Conservation (phyloP, 2,888 invertebrate genomes). For the Parasteatoda lunata region DNA sequence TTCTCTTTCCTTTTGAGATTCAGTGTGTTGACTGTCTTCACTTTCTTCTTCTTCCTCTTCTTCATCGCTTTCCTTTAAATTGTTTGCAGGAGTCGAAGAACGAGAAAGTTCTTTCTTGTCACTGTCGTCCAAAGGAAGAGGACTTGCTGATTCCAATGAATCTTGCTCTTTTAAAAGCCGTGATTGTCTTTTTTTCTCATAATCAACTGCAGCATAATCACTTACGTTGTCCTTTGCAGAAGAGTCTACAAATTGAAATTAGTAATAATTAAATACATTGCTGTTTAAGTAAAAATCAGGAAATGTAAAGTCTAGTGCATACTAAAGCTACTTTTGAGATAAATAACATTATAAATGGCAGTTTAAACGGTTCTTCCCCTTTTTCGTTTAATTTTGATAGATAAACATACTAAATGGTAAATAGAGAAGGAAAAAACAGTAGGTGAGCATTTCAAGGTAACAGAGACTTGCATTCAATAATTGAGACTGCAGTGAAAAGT, state of each 20-base stretch:
- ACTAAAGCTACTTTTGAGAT: too few relatives aligned
- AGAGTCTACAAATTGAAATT: background rate
- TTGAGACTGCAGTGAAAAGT: too few relatives aligned
- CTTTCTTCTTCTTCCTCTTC: conserved; percentile 46
- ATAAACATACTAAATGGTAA: too few relatives aligned
- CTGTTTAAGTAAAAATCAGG: too few relatives aligned
- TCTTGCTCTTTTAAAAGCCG: conserved; percentile 62
- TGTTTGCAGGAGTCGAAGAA: conserved; percentile 30
- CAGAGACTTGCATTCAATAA: too few relatives aligned
- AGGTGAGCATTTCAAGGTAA: too few relatives aligned
- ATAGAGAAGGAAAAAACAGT: too few relatives aligned
- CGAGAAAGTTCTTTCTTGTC: conserved; percentile 22
- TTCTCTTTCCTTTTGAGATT: conserved; percentile 19
- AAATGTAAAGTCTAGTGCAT: background rate
- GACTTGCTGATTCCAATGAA: conserved; percentile 58
- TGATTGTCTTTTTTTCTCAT: conserved; percentile 56
- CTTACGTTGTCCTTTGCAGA: conserved; percentile 7
- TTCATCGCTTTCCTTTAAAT: conserved; percentile 2
- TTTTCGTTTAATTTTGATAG: too few relatives aligned
- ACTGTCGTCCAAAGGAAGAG: conserved; percentile 39
- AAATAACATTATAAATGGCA: too few relatives aligned
- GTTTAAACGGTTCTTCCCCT: too few relatives aligned
- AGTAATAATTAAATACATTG: background rate
- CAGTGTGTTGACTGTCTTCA: background rate
- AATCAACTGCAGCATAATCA: conserved; percentile 58